Conservation (phyloP, 2,888 invertebrate genomes). For the Dermolepida albohirtum region DNA sequence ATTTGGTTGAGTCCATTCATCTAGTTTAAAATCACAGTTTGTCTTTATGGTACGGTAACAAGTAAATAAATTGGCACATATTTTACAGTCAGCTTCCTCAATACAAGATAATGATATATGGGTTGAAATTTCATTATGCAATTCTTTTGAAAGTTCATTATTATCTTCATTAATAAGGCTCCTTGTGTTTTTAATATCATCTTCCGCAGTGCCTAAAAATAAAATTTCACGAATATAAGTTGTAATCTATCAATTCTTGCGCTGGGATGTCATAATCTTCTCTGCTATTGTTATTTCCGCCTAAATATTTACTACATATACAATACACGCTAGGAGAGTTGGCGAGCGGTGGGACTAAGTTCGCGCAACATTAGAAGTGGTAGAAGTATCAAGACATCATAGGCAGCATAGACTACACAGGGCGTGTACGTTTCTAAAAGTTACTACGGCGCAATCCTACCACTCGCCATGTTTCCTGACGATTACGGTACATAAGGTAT, state of each 20-base stretch:
- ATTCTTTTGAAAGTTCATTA: conserved; percentile 66
- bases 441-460: no score
- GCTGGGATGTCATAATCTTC: no score
- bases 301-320: no score
- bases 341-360: no score
- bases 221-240: neutral
- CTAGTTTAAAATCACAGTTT: conserved; percentile 32
- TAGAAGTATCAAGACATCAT: no score
- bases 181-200: conserved; percentile 6
- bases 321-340: no score
- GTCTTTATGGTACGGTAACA: conserved; percentile 56
- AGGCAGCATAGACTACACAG: no score
- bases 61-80: conserved; percentile 66
- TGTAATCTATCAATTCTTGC: neutral
- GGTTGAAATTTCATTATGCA: conserved; percentile 64
- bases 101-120: conserved; percentile 51
- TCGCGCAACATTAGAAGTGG: no score
- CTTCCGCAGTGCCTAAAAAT: conserved; percentile 1
- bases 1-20: conserved; percentile 50
- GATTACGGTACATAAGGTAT: no score
- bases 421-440: no score
- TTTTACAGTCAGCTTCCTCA: conserved; percentile 60
- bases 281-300: no score
- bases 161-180: conserved; percentile 23
- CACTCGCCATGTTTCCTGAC: no score